Percentiles rank a stretch among this genome's conserved stretches.
phyloP scores from a whole-genome alignment of 2,888 invertebrate species.

The Pegoplata infirma region DNA sequence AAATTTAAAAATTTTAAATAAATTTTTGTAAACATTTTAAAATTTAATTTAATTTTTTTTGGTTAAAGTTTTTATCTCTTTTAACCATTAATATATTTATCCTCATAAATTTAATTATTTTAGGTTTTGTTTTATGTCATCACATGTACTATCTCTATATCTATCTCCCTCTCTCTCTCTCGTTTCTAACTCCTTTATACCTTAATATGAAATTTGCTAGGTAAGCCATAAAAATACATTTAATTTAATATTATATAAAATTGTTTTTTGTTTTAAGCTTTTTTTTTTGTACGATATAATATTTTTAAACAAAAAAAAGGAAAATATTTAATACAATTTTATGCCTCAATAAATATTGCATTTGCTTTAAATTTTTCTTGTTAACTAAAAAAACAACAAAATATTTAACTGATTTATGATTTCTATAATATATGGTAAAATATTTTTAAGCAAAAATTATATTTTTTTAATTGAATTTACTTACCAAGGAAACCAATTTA shows the following conservation, averaged over 20 bases:
- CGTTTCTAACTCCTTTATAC: slow-evolving; percentile 20
- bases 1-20: too few species aligned
- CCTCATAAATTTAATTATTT: slow-evolving; percentile 55
- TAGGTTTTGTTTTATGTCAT: slow-evolving; percentile 51
- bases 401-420: slow-evolving; percentile 43
- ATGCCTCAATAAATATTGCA: slow-evolving; percentile 55
- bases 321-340: slow-evolving; percentile 53
- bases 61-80: neutral
- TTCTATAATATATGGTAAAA: too few species aligned
- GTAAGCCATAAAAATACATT: slow-evolving; percentile 55
- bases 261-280: slow-evolving; percentile 5
- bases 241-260: slow-evolving; percentile 50
- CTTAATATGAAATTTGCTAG: slow-evolving; percentile 37
- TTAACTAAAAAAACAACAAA: slow-evolving; percentile 39
- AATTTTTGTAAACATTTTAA: too few species aligned
- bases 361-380: slow-evolving; percentile 25
- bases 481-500: too few species aligned
- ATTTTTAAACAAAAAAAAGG: slow-evolving; percentile 2
- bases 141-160: slow-evolving; percentile 35
- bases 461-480: too few species aligned
- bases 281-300: too few species aligned
- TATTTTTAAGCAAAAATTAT: too few species aligned
- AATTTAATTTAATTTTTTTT: neutral
- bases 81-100: slow-evolving; percentile 24
- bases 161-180: too few species aligned